phyloP scores from a whole-genome alignment of 2,888 invertebrate genomes.

The Synanthedon tipuliformis region DNA sequence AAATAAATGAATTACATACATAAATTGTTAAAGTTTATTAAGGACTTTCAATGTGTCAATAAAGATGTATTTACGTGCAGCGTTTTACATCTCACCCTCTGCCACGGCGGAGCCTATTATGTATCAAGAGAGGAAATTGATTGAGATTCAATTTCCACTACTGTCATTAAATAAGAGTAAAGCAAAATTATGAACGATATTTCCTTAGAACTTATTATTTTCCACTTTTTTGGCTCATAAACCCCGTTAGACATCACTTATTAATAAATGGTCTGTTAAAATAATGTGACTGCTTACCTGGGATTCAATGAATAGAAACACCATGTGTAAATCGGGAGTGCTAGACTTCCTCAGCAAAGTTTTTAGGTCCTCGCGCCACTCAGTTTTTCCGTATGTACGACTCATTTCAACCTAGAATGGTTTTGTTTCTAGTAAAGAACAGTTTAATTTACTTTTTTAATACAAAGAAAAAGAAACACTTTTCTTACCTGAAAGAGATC shows the following conservation, averaged over 20 bases:
- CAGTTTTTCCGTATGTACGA: constrained; percentile 82
- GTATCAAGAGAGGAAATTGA: too few relatives aligned
- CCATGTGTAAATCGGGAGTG: constrained; percentile 85
- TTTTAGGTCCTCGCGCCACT: constrained; percentile 95
- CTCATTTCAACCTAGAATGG: constrained; percentile 84
- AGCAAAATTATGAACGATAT: too few relatives aligned
- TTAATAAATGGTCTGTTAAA: neutral
- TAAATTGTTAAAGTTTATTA: too few relatives aligned
- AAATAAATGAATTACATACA: too few relatives aligned
- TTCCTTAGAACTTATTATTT: neutral
- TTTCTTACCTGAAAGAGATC: constrained; percentile 76
- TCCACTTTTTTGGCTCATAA: neutral
- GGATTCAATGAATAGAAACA: constrained; percentile 91
- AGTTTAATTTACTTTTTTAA: too few relatives aligned
- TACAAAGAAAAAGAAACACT: neutral
- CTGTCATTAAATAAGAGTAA: too few relatives aligned
- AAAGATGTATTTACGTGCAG: too few relatives aligned
- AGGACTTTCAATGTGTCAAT: too few relatives aligned
- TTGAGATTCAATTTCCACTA: too few relatives aligned
- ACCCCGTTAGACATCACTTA: neutral
- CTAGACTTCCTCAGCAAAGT: constrained; percentile 82
- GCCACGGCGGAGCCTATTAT: too few relatives aligned
- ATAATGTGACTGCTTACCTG: constrained; percentile 68
- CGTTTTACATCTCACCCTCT: too few relatives aligned
- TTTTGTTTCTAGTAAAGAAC: neutral